Percentiles rank a stretch among this genome's conserved stretches.
phyloP scores from a whole-genome alignment of 2,888 invertebrate species.

The Ophion ventricosus region DNA sequence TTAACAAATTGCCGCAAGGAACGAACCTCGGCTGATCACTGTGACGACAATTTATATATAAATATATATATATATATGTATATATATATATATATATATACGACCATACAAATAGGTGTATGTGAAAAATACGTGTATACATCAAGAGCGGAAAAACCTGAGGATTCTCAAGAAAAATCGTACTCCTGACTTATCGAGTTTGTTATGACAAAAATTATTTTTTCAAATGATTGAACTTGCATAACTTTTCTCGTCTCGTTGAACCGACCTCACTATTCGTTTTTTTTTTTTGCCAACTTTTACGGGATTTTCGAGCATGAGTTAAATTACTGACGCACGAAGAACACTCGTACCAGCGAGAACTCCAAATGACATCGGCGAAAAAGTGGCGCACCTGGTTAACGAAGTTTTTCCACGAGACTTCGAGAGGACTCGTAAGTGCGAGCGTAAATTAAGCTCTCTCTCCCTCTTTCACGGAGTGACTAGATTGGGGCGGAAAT shows the following conservation, averaged over 20 bases:
- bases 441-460: not conserved
- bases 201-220: constrained; percentile 5
- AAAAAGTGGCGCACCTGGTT: constrained; percentile 19
- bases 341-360: not conserved
- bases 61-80: too few relatives aligned
- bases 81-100: not conserved
- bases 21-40: constrained; percentile 19
- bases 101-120: not conserved
- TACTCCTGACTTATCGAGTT: constrained; percentile 6
- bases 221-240: constrained; percentile 23
- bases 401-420: constrained; percentile 13
- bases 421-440: not conserved
- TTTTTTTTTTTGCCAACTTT: constrained; percentile 1
- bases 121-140: not conserved
- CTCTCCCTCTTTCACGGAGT: not conserved
- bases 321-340: not conserved
- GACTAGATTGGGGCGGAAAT: constrained; percentile 22
- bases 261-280: not conserved
- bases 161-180: not conserved
- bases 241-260: not conserved
- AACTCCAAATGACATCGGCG: constrained; percentile 1
- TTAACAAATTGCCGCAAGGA: constrained; percentile 57
- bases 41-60: not conserved
- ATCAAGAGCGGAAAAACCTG: not conserved
- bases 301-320: not conserved